Evolutionary conservation across 1,140 invertebrate genomes (phyloP), one percentile per base, ranked within the genome.

Genomic region (Conus betulinus): DNA sequence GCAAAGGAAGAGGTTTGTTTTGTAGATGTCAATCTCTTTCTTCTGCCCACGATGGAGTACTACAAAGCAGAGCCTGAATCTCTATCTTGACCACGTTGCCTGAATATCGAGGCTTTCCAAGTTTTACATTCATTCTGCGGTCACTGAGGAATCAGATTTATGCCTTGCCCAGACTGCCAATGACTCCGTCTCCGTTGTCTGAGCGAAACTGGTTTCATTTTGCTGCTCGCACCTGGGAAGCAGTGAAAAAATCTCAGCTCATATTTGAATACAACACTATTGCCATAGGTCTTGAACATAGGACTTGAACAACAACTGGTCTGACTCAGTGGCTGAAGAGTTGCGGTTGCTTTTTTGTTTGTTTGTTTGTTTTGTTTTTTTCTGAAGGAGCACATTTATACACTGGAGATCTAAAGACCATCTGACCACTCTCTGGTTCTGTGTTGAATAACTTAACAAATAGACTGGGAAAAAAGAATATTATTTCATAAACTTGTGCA

Each of bases 181-280:
- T 93, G 8, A 94, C 94, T 27, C 94, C 94, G 71, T 91, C 93
- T 13, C 92, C 90, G 13, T 89, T 95, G 27, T 92, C 94, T 10
- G 94, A 95, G 88, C 94, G 93, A 90, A 94, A 94, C 90, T 95
- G 94, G 94, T 97, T 97, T 92, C 97, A 97, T 88, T 98, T 97
- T 94, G 97, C 97, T 90, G 96, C 96, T 27, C 97, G 97, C 95
- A 97, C 97, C 0, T 97, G 97, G 97, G 98, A 98, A 88, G 96
- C 96, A 23, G 97, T 98, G 11, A 97, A 97, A 91, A 98, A 98
- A 93, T 98, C 97, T 91, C 97, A 97, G 71, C 96, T 98, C 89
- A 97, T 97, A 92, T 96, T 97, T 85, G 97, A 98, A 93, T 98
- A 98, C 93, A 97, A 97, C 91, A 96, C 95, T 98, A 87, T 95